phyloP scores from a whole-genome alignment of 1,140 invertebrate species.

The Pectinophora gossypiella region DNA sequence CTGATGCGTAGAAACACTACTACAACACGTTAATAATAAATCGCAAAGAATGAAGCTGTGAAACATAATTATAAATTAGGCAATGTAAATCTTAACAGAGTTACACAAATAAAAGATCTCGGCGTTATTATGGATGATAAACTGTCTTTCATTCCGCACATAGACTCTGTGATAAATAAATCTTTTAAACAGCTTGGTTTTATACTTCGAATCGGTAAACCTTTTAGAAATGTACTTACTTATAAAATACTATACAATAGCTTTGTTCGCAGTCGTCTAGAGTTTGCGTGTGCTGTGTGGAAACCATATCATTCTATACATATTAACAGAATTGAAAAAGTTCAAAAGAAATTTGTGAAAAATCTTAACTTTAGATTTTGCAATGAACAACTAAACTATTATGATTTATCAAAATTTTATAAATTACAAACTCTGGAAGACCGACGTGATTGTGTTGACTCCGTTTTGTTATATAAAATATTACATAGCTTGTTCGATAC shows the following conservation, averaged over 20 bases:
- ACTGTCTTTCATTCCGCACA: conserved; percentile 1
- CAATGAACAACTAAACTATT: neutral
- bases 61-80: too few relatives aligned
- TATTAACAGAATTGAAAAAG: conserved; percentile 2
- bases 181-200: conserved; percentile 5
- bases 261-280: conserved; percentile 5
- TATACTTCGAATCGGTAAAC: neutral
- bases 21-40: too few relatives aligned
- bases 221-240: neutral
- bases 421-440: neutral
- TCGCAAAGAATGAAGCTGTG: too few relatives aligned
- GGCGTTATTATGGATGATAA: conserved; percentile 7
- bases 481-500: neutral
- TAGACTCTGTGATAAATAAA: conserved; percentile 1
- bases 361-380: neutral
- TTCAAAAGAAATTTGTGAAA: conserved; percentile 8
- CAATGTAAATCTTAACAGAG: too few relatives aligned
- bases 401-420: neutral
- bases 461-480: neutral
- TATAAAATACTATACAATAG: conserved; percentile 5
- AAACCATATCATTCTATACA: neutral
- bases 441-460: neutral
- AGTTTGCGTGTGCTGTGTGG: conserved; percentile 2
- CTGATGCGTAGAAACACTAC: too few relatives aligned
- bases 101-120: neutral